Conservation (phyloP, 2,888 invertebrate genomes). For the Argyresthia goedartella region DNA sequence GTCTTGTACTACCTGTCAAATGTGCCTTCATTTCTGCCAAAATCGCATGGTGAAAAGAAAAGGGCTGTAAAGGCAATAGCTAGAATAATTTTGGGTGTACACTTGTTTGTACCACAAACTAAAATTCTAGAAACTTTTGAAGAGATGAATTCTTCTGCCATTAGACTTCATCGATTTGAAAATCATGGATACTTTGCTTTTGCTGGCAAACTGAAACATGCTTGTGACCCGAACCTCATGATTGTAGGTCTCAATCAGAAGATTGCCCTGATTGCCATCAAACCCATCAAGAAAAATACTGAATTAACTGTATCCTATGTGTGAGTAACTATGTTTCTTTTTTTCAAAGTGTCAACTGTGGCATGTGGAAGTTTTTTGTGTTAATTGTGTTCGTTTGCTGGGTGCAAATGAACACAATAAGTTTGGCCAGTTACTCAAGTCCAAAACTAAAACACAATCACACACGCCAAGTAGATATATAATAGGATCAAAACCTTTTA, state of each 20-base stretch:
- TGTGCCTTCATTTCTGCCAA: background rate
- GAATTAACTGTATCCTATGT: conserved; percentile 8
- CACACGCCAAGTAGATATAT: no score
- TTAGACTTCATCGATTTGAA: background rate
- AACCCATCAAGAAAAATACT: conserved; percentile 7
- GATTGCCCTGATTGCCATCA: conserved; percentile 8
- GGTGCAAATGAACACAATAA: no score
- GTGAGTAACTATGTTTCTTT: conserved; percentile 6
- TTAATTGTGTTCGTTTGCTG: no score
- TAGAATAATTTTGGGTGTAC: background rate
- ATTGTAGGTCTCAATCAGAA: conserved; percentile 6
- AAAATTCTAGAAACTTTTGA: background rate
- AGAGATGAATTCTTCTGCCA: background rate
- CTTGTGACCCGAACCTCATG: conserved; percentile 9
- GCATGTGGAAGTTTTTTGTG: no score
- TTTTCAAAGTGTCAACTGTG: no score
- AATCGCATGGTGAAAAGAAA: background rate
- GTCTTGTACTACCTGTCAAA: background rate
- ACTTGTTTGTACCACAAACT: background rate
- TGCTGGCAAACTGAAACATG: conserved; percentile 7
- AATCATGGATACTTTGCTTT: conserved; percentile 9
- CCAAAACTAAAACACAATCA: no score
- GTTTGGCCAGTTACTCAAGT: no score
- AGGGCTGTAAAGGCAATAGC: conserved; percentile 1
- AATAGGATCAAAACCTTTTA: no score